These are phyloP conservation scores for Chymomyza costata DNA, from an alignment of 1,140 invertebrate genomes.

Conservation along the genomic window DNA sequence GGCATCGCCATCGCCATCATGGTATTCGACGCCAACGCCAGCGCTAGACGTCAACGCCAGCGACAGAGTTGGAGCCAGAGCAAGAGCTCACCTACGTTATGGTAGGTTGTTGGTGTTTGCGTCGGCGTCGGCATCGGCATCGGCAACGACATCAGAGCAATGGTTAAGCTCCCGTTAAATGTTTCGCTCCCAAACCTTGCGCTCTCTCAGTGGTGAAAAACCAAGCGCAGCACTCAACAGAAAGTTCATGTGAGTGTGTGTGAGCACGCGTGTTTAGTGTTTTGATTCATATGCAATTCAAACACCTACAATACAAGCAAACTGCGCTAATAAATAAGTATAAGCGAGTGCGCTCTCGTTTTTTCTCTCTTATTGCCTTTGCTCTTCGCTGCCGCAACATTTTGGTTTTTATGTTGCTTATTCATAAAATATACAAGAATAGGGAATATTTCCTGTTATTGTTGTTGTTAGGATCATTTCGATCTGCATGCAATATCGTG, in stretches of 20 bases:
- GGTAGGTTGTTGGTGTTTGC: constrained; percentile 24
- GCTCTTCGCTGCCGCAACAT: not conserved
- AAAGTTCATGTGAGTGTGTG: not conserved
- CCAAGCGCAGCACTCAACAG: constrained; percentile 18
- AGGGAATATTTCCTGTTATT: constrained; percentile 7
- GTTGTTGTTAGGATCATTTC: too few species aligned
- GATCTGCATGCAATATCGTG: too few species aligned
- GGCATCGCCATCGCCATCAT: constrained; percentile 47
- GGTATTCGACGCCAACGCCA: constrained; percentile 51
- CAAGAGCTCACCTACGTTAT: constrained; percentile 35
- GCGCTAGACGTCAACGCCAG: constrained; percentile 30
- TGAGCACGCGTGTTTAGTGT: constrained; percentile 4
- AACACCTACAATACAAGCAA: constrained; percentile 61
- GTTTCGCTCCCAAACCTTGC: constrained; percentile 25
- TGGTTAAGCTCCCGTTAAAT: too few species aligned
- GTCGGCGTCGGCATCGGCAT: constrained; percentile 32
- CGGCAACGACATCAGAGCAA: constrained; percentile 22
- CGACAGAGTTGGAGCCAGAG: constrained; percentile 25
- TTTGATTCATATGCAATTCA: constrained; percentile 62
- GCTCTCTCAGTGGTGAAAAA: constrained; percentile 39
- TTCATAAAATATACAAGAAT: constrained; percentile 49
- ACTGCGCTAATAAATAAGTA: constrained; percentile 48
- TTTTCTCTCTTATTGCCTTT: constrained; percentile 1
- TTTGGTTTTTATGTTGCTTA: constrained; percentile 51
- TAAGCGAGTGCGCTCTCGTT: constrained; percentile 4